Conservation (phyloP, 23 tunicate species). For the Styela clava region DNA sequence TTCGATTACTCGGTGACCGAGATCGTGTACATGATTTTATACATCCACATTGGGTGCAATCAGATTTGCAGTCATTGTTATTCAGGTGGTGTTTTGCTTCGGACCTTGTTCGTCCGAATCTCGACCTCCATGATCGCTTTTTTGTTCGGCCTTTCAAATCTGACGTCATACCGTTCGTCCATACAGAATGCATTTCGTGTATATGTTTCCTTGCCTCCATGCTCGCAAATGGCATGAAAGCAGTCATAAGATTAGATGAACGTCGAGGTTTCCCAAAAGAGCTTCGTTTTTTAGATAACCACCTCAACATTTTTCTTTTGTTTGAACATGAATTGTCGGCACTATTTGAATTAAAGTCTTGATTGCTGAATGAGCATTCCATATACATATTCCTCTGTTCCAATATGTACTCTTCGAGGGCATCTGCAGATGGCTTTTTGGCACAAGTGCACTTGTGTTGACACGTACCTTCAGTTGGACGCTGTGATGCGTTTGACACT, state of each 20-base stretch:
- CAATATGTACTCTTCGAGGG: not conserved
- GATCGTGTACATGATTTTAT: not conserved
- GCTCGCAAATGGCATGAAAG: slow-evolving; percentile 13
- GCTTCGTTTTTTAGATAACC: slow-evolving; percentile 3
- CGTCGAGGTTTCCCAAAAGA: not conserved
- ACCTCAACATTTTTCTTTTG: slow-evolving; percentile 1
- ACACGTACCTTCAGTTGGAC: not conserved
- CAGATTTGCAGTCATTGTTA: not conserved
- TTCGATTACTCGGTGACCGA: not conserved
- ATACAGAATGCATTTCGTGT: not conserved
- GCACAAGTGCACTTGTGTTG: not conserved
- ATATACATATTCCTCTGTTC: not conserved
- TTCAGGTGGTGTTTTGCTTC: not conserved
- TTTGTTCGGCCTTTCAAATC: not conserved
- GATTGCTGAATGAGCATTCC: not conserved
- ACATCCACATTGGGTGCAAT: not conserved
- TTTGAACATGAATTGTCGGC: not conserved
- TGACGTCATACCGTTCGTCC: not conserved
- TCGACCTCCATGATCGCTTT: slow-evolving; percentile 23
- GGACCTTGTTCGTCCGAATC: not conserved
- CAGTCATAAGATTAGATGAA: not conserved
- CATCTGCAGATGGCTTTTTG: not conserved
- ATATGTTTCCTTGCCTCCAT: not conserved
- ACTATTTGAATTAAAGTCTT: not conserved
- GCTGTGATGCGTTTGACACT: not conserved